Percentiles rank a stretch among this genome's conserved stretches.
Conservation (phyloP, 2,797 vertebrate species). For the Poecilia picta region DNA sequence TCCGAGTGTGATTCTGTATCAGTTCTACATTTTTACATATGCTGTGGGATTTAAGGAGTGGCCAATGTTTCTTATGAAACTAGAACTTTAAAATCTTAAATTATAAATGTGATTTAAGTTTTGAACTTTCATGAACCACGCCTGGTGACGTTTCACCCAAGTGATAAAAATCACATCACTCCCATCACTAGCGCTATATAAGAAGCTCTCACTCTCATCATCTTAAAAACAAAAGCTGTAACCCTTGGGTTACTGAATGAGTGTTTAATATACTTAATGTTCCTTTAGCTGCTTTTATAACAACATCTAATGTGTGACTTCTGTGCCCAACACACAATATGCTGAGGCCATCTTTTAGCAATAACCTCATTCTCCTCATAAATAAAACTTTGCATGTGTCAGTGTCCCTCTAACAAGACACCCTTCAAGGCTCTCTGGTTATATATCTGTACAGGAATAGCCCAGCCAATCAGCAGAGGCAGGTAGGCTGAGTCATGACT, state of each 20-base stretch:
- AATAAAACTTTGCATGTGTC: neutral
- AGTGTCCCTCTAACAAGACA: neutral
- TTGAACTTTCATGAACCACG: neutral
- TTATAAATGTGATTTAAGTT: neutral
- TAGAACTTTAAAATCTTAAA: neutral
- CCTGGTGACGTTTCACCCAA: neutral
- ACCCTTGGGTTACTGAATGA: neutral
- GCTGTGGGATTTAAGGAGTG: neutral
- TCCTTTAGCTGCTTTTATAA: neutral
- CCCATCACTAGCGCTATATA: neutral
- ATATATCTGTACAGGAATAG: constrained; percentile 75
- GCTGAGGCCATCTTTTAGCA: no score
- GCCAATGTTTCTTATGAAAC: neutral
- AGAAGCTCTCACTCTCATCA: neutral
- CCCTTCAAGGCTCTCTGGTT: constrained; percentile 42
- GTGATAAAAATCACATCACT: neutral
- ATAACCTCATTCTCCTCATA: neutral
- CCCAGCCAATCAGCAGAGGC: constrained; percentile 52
- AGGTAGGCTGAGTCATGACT: constrained; percentile 32
- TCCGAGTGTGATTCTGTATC: neutral
- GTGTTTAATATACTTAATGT: neutral
- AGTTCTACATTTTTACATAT: neutral
- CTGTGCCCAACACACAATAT: neutral
- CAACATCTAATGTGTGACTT: neutral
- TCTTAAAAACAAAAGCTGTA: neutral